phyloP scores from a whole-genome alignment of 2,888 invertebrate species.

The Tipula confusa region DNA sequence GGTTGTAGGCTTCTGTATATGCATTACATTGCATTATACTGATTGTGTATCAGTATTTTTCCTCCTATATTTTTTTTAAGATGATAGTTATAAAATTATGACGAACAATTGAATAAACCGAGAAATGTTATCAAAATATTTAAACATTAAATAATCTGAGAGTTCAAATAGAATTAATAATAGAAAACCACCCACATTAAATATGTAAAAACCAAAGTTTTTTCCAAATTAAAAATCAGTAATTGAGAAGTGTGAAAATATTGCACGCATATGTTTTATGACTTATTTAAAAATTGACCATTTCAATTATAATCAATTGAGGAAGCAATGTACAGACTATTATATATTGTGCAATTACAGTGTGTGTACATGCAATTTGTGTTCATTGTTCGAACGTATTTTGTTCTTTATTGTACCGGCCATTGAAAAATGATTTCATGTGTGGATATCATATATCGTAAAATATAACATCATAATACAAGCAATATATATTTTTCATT shows the following conservation, averaged over 20 bases:
- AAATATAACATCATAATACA: not conserved
- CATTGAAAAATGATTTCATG: not conserved
- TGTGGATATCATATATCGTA: not conserved
- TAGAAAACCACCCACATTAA: not conserved
- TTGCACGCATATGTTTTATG: not conserved
- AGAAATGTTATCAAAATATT: not conserved
- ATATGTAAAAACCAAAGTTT: not conserved
- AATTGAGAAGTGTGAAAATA: not conserved
- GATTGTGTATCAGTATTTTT: not conserved
- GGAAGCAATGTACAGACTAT: not conserved
- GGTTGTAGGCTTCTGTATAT: too few relatives aligned
- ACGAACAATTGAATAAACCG: not conserved
- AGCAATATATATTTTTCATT: not conserved
- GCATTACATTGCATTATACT: too few relatives aligned
- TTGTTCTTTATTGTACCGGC: not conserved
- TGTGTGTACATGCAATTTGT: not conserved
- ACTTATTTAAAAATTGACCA: not conserved
- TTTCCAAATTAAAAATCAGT: not conserved
- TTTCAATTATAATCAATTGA: not conserved
- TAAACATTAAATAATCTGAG: not conserved
- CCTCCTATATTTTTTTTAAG: not conserved
- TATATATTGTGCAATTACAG: not conserved
- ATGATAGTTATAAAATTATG: not conserved
- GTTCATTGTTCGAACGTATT: not conserved
- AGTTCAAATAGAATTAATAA: not conserved